phyloP scores from a whole-genome alignment of 2,888 invertebrate genomes.

The Erpobdella octoculata region DNA sequence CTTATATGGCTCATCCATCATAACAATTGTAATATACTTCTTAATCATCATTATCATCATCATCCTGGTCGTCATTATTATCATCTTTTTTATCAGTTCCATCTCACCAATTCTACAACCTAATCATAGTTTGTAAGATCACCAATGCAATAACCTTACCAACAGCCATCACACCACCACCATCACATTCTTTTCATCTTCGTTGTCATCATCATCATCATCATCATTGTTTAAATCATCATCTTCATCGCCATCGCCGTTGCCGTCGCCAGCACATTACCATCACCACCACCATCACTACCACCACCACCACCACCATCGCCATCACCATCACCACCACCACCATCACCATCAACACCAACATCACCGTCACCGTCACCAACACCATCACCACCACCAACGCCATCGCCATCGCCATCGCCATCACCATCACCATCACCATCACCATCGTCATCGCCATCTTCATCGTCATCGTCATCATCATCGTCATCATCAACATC shows the following conservation, averaged over 20 bases:
- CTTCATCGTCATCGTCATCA: conserved; percentile 18
- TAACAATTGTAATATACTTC: too few relatives aligned
- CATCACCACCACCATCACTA: neutral
- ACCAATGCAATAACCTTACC: too few relatives aligned
- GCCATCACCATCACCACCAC: conserved; percentile 8
- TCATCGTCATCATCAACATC: conserved; percentile 24
- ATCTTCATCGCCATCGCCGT: neutral
- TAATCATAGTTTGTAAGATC: too few relatives aligned
- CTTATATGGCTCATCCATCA: too few relatives aligned
- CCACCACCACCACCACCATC: conserved; percentile 10
- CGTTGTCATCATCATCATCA: neutral
- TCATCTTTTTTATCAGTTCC: too few relatives aligned
- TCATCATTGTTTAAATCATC: conserved; percentile 16
- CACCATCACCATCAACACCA: conserved; percentile 14
- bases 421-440: conserved; percentile 10
- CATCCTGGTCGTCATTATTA: too few relatives aligned
- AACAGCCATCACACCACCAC: too few relatives aligned
- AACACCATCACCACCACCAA: conserved; percentile 4
- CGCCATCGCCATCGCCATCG: conserved; percentile 10
- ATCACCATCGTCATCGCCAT: conserved; percentile 18
- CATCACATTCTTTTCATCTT: too few relatives aligned
- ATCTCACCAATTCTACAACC: too few relatives aligned
- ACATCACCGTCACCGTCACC: conserved; percentile 8
- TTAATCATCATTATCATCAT: too few relatives aligned
- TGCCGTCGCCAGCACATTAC: conserved; percentile 3